These are phyloP conservation scores for Acleris sparsana DNA, from an alignment of 2,888 invertebrate species.

Conservation along the genomic window DNA sequence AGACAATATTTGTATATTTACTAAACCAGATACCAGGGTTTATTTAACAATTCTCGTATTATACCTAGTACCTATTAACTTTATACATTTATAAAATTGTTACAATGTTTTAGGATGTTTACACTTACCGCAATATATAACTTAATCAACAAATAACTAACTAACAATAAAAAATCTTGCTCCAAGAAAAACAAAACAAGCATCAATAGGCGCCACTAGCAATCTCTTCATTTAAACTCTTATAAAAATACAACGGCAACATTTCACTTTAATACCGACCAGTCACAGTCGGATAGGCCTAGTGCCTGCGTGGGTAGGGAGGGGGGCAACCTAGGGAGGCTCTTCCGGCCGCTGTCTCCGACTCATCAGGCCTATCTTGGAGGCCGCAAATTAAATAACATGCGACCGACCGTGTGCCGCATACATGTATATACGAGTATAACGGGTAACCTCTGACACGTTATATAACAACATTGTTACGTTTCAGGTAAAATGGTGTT, in stretches of 20 bases:
- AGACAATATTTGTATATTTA: no score
- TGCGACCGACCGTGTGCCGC: slow-evolving; percentile 30
- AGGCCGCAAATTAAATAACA: slow-evolving; percentile 74
- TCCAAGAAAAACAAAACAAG: slow-evolving; percentile 1
- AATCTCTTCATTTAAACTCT: slow-evolving; percentile 24
- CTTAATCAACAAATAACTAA: neutral
- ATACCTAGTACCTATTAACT: no score
- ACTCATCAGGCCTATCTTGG: slow-evolving; percentile 80
- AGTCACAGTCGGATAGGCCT: slow-evolving; percentile 69
- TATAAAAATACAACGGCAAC: slow-evolving; percentile 43
- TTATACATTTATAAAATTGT: no score
- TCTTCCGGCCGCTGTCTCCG: slow-evolving; percentile 78
- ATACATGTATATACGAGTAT: slow-evolving; percentile 3
- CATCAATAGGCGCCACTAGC: neutral
- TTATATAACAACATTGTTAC: no score
- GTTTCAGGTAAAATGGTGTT: no score
- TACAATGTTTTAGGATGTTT: no score
- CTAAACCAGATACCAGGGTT: no score
- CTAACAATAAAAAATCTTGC: no score
- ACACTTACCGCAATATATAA: no score
- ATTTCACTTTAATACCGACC: slow-evolving; percentile 52
- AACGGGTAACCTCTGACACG: neutral
- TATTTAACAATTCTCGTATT: no score
- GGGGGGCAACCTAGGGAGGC: slow-evolving; percentile 44
- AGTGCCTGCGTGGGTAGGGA: slow-evolving; percentile 45